A percentile compares a stretch with the other conserved stretches of the same genome.
Conservation (phyloP, 2,888 invertebrate species). For the Ferrisia virgata region DNA sequence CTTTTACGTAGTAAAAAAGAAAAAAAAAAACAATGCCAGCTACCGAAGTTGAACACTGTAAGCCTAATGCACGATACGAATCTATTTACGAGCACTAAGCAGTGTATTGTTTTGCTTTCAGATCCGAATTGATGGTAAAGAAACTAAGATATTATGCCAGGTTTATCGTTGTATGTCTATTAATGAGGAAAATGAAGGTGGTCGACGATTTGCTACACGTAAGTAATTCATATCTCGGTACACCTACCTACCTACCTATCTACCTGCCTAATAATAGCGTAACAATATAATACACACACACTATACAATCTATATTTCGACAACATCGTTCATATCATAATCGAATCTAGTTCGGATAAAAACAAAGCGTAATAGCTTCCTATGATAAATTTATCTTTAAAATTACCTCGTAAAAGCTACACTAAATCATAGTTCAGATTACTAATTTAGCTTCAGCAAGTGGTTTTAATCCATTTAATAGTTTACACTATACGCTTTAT, state of each 20-base stretch:
- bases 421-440: conserved; percentile 1
- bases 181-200: conserved; percentile 88
- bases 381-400: conserved; percentile 4
- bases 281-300: background rate
- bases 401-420: background rate
- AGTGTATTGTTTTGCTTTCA: conserved; percentile 51
- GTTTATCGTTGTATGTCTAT: conserved; percentile 91
- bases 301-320: background rate
- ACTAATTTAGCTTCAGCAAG: conserved; percentile 17
- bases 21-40: background rate
- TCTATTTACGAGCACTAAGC: background rate
- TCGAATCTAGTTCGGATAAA: background rate
- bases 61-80: background rate
- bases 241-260: background rate
- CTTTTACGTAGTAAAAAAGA: no score
- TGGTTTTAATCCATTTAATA: conserved; percentile 17
- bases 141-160: conserved; percentile 92
- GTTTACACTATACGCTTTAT: background rate
- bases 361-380: background rate
- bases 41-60: background rate
- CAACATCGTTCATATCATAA: background rate
- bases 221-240: conserved; percentile 50
- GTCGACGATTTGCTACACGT: conserved; percentile 82
- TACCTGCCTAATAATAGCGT: background rate
- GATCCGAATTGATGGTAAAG: conserved; percentile 92